Percentiles rank a stretch among this genome's conserved stretches.
phyloP scores from a whole-genome alignment of 2,113 vertebrate species.

The Hipposideros armiger region DNA sequence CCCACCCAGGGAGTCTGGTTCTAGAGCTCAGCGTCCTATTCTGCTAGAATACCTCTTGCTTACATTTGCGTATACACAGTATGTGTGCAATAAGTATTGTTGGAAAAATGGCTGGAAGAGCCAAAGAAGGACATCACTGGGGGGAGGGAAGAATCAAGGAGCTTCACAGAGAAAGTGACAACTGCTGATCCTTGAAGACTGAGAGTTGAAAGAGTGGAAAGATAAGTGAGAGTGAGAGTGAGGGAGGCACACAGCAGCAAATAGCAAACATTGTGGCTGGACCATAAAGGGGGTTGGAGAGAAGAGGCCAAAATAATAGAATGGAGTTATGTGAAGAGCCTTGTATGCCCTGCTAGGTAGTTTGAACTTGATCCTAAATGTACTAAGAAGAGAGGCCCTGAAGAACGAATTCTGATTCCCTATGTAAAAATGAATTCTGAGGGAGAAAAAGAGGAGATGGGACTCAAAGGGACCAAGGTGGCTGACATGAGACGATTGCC shows the following conservation, averaged over 20 bases:
- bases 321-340: neutral
- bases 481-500: neutral
- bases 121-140: neutral
- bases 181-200: neutral
- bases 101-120: neutral
- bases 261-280: neutral
- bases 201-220: neutral
- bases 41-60: neutral
- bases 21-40: neutral
- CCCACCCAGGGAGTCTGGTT: neutral
- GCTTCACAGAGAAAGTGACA: neutral
- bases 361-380: neutral
- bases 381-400: neutral
- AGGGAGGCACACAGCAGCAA: neutral
- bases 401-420: constrained; percentile 14
- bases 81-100: neutral
- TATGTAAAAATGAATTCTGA: neutral
- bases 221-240: neutral
- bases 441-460: neutral
- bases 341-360: neutral
- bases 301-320: neutral
- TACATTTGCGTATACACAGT: neutral
- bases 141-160: neutral
- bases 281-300: neutral
- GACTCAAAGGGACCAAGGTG: neutral